These are phyloP conservation scores for Apotomis turbidana DNA, from an alignment of 2,888 invertebrate species.

Conservation along the genomic window DNA sequence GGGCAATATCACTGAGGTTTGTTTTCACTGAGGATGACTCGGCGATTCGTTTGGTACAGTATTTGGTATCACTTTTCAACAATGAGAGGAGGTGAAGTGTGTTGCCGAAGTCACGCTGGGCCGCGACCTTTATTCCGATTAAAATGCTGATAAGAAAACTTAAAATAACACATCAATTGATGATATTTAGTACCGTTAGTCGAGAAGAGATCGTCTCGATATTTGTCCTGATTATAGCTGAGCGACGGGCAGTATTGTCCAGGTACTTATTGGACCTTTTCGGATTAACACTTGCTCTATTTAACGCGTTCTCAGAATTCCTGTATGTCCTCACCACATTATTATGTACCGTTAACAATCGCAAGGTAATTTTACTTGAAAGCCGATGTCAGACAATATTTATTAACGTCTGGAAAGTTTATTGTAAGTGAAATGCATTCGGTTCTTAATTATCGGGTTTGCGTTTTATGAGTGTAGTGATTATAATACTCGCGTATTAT, in stretches of 20 bases:
- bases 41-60: slow-evolving; percentile 48
- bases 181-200: slow-evolving; percentile 29
- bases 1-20: slow-evolving; percentile 60
- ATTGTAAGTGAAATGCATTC: slow-evolving; percentile 53
- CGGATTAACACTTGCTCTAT: slow-evolving; percentile 39
- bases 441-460: slow-evolving; percentile 51
- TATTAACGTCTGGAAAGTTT: slow-evolving; percentile 52
- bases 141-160: slow-evolving; percentile 35
- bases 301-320: slow-evolving; percentile 63
- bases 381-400: slow-evolving; percentile 39
- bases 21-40: slow-evolving; percentile 73
- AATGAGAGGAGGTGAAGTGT: slow-evolving; percentile 52
- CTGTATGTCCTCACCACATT: slow-evolving; percentile 56
- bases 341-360: slow-evolving; percentile 68
- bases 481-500: slow-evolving; percentile 21
- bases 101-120: slow-evolving; percentile 53
- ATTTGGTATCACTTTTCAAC: slow-evolving; percentile 51
- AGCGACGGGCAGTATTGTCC: slow-evolving; percentile 16
- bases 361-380: slow-evolving; percentile 59
- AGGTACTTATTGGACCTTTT: slow-evolving; percentile 34
- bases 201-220: slow-evolving; percentile 8
- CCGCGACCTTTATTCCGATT: slow-evolving; percentile 54
- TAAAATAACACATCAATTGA: slow-evolving; percentile 38
- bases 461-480: slow-evolving; percentile 44
- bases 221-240: slow-evolving; percentile 25